Evolutionary conservation across 2,888 invertebrate genomes (phyloP).

Genomic region (Plebejus melissa): DNA sequence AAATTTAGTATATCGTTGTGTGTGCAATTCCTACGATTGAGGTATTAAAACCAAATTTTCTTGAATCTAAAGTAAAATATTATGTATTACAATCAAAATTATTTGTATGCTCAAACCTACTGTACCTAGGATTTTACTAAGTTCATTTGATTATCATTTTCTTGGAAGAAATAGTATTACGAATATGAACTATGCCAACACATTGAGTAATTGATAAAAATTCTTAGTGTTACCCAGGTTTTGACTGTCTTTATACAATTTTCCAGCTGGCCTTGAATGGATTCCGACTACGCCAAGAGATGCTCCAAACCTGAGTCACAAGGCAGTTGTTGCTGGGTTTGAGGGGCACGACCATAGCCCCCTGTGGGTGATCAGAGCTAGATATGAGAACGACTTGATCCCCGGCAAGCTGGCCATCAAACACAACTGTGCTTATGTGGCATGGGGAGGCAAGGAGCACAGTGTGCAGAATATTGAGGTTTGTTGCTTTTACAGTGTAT

Average conservation of each 20-base stretch:
- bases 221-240: conserved; percentile 32
- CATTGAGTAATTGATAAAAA: not conserved
- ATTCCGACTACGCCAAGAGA: conserved; percentile 49
- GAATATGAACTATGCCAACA: too few relatives aligned
- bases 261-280: conserved; percentile 62
- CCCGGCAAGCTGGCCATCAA: conserved; percentile 68
- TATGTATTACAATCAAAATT: not conserved
- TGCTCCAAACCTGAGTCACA: conserved; percentile 49
- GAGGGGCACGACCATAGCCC: conserved; percentile 68
- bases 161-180: too few relatives aligned
- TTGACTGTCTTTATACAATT: not conserved
- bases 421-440: conserved; percentile 60
- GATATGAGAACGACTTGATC: conserved; percentile 59
- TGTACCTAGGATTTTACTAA: too few relatives aligned
- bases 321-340: conserved; percentile 65
- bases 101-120: too few relatives aligned
- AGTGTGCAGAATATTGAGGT: conserved; percentile 61
- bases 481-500: conserved; percentile 8
- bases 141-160: too few relatives aligned
- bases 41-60: not conserved
- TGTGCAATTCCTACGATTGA: too few relatives aligned
- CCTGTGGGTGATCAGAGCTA: conserved; percentile 65
- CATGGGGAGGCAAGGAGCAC: conserved; percentile 65
- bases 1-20: too few relatives aligned
- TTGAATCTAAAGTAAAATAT: not conserved